Base-by-base conservation (phyloP, 2,797 vertebrate genomes). In the Chrysocyon brachyurus region DNA sequence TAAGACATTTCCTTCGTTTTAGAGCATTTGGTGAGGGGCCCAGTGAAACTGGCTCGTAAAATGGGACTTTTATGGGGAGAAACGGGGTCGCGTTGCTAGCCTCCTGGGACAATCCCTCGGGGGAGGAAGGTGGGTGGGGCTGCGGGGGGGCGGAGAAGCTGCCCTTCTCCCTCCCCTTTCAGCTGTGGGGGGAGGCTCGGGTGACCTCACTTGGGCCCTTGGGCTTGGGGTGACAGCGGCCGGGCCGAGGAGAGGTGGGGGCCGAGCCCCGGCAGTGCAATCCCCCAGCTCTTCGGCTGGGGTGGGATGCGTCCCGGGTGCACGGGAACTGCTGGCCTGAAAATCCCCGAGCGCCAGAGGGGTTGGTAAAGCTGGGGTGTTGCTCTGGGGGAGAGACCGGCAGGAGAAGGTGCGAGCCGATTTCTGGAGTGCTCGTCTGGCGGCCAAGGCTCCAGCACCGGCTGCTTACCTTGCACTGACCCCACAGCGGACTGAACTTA, bases 401-500 rank as follows among this genome's bases (percentile, higher is more conserved):
- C 5, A 2, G 33, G 12, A 73, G 33, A 95, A 85, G 36, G 64
- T 75, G 28, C 77, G 57, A 83, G 52, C 56, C 1, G 7, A 54
- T 52, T 75, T 89, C 57, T 72, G 72, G 56, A 64, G 36, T 8
- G 3, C 24, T 16, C 46, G 52, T 85, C 54, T 87, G 14, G 3
- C 2, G 0, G 14, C 16, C 49, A 57, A 93, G 82, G n/a, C 21
- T 72, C 12, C 0, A 16, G 22, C 21, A 1, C 26, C 61, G 19
- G 96, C 96, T 82, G 83, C 97, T 98, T 98, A 97, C 98, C 98
- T 98, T 98, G 98, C 97, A 98, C 97, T 98, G 98, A 98, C 95
- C 98, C 98, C 94, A 98, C 96, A 90, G 90, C 82, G 98, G 97
- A 98, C 98, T 97, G 96, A 98, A 98, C 95, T 98, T 97, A 97